Evolutionary conservation across 2,113 vertebrate genomes (phyloP), one percentile per base, ranked within the genome.

Genomic region (Acrocephalus kingi): DNA sequence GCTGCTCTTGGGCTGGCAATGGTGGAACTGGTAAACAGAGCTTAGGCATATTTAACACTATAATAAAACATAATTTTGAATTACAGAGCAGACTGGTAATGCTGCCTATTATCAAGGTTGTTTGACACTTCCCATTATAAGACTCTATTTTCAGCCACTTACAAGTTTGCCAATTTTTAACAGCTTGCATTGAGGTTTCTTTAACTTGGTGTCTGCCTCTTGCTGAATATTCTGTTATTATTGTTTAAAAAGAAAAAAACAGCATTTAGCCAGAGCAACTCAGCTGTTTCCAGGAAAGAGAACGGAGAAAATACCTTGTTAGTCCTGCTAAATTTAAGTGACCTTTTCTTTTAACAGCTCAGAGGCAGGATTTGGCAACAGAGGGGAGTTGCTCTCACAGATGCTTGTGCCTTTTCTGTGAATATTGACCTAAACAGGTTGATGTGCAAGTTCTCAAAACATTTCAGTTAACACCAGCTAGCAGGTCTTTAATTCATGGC

Each of bases 1-100:
- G 93, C 95, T 96, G 93, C 87, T 93, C 80, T 92, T 9, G 13
- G 87, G 77, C 64, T 96, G 94, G 91, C 88, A 96, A 2, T 81
- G 90, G 84, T 78, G 82, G 78, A 84, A 85, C 82, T 71, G 91
- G 94, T 96, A 93, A 95, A 95, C 0, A 51, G 39, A 89, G 78
- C 55, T 95, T 67, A 85, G 91, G 84, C 94, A 86, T 94, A 96
- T 96, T 97, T 96, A 96, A 85, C 75, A 55, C 89, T 71, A 85
- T 69, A 97, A 97, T 96, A 95, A 96, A 97, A 87, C 63, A 77
- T 95, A 91, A 96, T 95, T 96, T 95, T 85, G 95, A 96, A 80
- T 89, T 96, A 94, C 79, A 77, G 94, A 82, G 87, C 78, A 94
- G 91, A 76, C 94, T 94, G 94, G 93, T 96, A 96, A 94, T 94